Conservation (phyloP, 2,797 vertebrate species). For the Sebastes trivittatus region DNA sequence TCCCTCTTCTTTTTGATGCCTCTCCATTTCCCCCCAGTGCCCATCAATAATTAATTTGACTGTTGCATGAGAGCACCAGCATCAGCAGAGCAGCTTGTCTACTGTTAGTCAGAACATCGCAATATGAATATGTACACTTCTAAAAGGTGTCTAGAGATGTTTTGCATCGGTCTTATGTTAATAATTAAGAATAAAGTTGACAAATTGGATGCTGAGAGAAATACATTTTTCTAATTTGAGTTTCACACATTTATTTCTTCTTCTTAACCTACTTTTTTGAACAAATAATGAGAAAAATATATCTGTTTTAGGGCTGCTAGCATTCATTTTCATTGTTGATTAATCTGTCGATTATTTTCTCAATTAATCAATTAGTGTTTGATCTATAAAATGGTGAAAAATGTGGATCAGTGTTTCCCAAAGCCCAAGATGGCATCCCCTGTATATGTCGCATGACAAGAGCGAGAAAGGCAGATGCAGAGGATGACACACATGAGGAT, state of each 20-base stretch:
- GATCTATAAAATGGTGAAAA: no score
- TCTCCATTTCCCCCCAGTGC: constrained; percentile 11
- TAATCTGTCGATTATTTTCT: no score
- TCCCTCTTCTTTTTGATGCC: constrained; percentile 24
- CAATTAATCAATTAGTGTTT: no score
- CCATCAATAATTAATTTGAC: constrained; percentile 54
- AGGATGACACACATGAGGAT: constrained; percentile 4
- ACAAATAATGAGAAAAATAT: no score
- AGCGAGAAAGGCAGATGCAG: not conserved
- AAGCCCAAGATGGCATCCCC: not conserved
- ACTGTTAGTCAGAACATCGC: not conserved
- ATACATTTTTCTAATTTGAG: not conserved
- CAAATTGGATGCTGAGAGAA: not conserved
- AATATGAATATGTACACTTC: not conserved
- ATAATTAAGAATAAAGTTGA: not conserved
- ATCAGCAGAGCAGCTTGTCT: constrained; percentile 4
- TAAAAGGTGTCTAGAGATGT: not conserved
- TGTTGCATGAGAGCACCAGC: constrained; percentile 1
- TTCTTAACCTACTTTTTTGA: no score
- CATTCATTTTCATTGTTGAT: no score
- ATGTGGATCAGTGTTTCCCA: no score
- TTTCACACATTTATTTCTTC: not conserved
- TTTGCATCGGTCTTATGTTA: not conserved
- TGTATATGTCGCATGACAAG: not conserved
- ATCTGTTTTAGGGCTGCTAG: no score